A percentile compares a stretch with the other conserved stretches of the same genome.
phyloP scores from a whole-genome alignment of 2,888 invertebrate species.

The Alsophila aescularia region DNA sequence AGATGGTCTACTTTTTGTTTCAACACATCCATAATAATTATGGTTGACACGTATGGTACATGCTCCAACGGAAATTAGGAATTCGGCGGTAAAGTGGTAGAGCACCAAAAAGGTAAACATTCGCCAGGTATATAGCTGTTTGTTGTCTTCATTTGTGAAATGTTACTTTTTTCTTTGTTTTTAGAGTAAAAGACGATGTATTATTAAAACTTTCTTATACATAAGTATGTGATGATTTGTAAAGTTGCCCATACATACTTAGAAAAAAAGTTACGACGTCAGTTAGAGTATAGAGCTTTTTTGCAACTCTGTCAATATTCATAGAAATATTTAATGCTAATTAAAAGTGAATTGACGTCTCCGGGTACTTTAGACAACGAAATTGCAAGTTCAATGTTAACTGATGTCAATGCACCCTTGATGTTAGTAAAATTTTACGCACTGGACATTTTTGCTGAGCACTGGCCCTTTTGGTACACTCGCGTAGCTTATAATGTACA shows the following conservation, averaged over 20 bases:
- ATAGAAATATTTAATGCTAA: too few species aligned
- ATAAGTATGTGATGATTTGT: too few species aligned
- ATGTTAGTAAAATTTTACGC: conserved; percentile 39
- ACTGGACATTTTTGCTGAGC: too few species aligned
- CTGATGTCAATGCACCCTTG: conserved; percentile 25
- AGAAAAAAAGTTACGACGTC: too few species aligned
- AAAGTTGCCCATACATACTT: too few species aligned
- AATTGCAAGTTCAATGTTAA: conserved; percentile 21
- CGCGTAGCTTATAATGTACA: too few species aligned
- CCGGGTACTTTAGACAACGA: too few species aligned
- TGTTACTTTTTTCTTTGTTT: neutral
- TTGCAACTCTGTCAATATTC: too few species aligned
- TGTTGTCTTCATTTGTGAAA: conserved; percentile 2
- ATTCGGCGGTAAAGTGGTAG: conserved; percentile 47
- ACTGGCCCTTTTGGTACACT: too few species aligned
- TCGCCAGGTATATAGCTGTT: conserved; percentile 22
- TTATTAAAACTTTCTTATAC: too few species aligned
- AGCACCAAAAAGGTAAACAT: conserved; percentile 34
- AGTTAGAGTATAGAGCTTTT: too few species aligned
- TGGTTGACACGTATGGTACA: conserved; percentile 67
- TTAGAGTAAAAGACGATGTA: neutral
- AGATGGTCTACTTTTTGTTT: conserved; percentile 78
- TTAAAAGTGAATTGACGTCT: too few species aligned
- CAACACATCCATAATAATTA: conserved; percentile 66
- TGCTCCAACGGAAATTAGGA: conserved; percentile 59